Evolutionary conservation across 1,140 invertebrate species (phyloP), one percentile per base, ranked within the genome.

Genomic region (Drosophila suzukii): DNA sequence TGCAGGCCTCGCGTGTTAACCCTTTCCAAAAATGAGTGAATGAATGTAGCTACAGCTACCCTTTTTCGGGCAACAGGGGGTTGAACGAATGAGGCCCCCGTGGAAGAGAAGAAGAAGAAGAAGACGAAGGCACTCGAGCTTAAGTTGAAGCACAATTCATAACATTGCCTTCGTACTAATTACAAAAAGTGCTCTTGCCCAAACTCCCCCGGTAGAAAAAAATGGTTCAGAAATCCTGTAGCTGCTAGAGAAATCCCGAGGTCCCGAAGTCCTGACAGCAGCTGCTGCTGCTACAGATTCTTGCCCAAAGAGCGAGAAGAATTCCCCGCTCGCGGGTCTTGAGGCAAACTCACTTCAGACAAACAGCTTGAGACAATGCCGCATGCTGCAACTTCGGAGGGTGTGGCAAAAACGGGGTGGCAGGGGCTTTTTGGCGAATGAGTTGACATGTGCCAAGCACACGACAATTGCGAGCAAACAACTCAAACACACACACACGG

Each of bases 161-260:
- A 85, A 85, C 78, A 56, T 85, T 86, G 82, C 82, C 79, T 85
- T 85, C 82, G 78, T 85, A 85, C 82, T 86, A 85, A 85, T 85
- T 85, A 85, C 81, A 85, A 85, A 85, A 81, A 81, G 81, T 84
- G 81, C 81, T 74, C 54, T 68, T 50, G 39, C 30, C 27, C 36
- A 62, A 20, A 34, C 63, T 67, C 63, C 63, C 32, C 11, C 43
- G 20, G 11, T 4, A 12, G 11, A 51, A 53, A 53, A 36, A 36
- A 49, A 27, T 34, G 27, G 30, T 24, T 13, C 63, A 34, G 36
- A 51, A 66, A 51, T 61, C n/a, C 56, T 15, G 46, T 15, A 44
- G 43, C 43, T 59, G 43, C 43, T 59, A 20, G 20, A 20, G 53
- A 58, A 27, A 27, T 27, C 36, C 54, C 6, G 55, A 43, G 38